phyloP scores from a whole-genome alignment of 1,140 invertebrate genomes.

The Drosophila nigromelanica region DNA sequence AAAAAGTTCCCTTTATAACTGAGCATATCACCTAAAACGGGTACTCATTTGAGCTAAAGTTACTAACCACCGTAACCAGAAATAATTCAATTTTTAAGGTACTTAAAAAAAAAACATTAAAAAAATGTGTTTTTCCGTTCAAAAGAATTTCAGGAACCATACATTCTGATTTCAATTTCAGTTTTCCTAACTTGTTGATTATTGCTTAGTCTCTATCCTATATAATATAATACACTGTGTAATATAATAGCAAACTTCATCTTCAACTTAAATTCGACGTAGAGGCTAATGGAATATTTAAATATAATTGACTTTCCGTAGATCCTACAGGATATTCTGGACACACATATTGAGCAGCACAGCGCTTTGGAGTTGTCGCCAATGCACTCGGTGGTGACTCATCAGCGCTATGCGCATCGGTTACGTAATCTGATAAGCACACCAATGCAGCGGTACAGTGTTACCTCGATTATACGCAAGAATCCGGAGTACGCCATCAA shows the following conservation, averaged over 20 bases:
- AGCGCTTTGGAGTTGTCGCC: constrained; percentile 70
- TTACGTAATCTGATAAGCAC: constrained; percentile 53
- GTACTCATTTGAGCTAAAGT: no score
- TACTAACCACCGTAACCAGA: no score
- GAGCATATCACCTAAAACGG: no score
- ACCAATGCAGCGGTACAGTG: constrained; percentile 69
- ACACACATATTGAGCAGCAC: constrained; percentile 68
- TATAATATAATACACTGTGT: background rate
- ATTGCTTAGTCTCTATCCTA: no score
- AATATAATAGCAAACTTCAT: no score
- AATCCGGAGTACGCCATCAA: constrained; percentile 74
- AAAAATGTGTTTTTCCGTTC: no score
- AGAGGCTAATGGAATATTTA: no score
- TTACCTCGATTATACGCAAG: constrained; percentile 76
- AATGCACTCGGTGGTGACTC: constrained; percentile 67
- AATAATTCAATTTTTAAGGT: no score
- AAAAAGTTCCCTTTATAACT: background rate
- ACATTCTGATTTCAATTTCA: no score
- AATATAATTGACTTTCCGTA: constrained; percentile 2
- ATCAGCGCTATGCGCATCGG: constrained; percentile 53
- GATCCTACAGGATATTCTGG: constrained; percentile 77
- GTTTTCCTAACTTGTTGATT: background rate
- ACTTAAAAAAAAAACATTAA: no score
- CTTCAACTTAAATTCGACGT: no score
- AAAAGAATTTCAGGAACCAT: no score